phyloP scores from a whole-genome alignment of 2,797 vertebrate species.

The Pitangus sulphuratus region DNA sequence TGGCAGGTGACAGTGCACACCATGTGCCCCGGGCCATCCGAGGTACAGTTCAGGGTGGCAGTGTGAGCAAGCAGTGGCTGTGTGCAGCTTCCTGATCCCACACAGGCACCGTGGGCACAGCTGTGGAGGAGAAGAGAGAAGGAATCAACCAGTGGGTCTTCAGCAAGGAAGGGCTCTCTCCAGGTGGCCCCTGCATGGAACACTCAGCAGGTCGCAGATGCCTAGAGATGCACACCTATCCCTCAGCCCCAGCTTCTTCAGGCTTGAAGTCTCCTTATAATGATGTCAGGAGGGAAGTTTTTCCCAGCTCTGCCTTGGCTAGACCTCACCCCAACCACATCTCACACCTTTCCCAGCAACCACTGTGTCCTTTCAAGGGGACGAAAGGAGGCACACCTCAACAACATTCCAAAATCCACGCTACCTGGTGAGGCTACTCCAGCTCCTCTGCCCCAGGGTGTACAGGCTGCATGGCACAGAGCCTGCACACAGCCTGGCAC shows the following conservation, averaged over 20 bases:
- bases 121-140: conserved; percentile 45
- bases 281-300: neutral
- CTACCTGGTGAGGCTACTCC: neutral
- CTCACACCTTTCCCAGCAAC: neutral
- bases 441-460: neutral
- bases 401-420: neutral
- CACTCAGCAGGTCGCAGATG: neutral
- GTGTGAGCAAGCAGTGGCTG: conserved; percentile 74
- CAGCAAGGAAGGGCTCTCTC: neutral
- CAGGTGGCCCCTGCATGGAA: rapidly evolving
- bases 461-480: neutral
- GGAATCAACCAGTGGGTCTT: neutral
- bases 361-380: neutral
- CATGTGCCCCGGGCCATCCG: conserved; percentile 67
- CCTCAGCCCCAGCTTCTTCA: neutral
- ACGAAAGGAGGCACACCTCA: neutral
- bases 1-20: conserved; percentile 83
- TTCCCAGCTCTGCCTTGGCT: neutral
- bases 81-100: conserved; percentile 69
- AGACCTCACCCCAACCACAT: neutral
- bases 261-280: neutral
- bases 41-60: conserved; percentile 82
- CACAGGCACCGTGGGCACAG: conserved; percentile 39
- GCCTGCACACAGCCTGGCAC: neutral
- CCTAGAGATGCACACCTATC: neutral